Percentiles rank a stretch among this genome's conserved stretches.
Evolutionary conservation across 1,140 invertebrate genomes (phyloP).

Genomic region (Drosophila cardini): DNA sequence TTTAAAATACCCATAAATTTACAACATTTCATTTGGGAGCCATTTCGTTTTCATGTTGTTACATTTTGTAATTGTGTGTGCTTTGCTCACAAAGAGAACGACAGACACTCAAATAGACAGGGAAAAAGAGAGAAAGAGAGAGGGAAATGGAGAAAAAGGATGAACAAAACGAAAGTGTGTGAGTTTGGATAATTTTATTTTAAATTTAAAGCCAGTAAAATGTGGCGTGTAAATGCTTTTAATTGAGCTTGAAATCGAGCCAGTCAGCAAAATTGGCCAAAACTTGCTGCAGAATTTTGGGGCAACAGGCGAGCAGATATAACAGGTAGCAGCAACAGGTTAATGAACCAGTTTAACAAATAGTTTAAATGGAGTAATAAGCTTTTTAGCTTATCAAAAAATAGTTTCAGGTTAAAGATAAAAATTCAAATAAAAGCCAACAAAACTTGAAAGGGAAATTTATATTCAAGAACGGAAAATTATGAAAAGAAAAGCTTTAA

Average conservation of each 20-base stretch:
- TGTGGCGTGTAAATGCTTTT: conserved; percentile 77
- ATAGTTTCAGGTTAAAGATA: no score
- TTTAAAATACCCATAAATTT: conserved; percentile 85
- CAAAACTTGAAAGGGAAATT: neutral
- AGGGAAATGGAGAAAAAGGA: neutral
- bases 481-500: no score
- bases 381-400: neutral
- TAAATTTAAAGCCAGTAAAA: conserved; percentile 74
- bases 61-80: conserved; percentile 81
- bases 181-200: conserved; percentile 37
- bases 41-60: conserved; percentile 83
- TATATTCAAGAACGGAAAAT: neutral
- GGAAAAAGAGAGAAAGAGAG: neutral
- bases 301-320: neutral
- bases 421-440: neutral
- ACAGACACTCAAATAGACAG: neutral
- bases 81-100: conserved; percentile 9
- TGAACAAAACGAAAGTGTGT: conserved; percentile 32
- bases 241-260: conserved; percentile 76
- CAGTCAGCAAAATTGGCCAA: conserved; percentile 66
- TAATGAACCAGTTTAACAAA: neutral
- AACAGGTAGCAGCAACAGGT: conserved; percentile 45
- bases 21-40: conserved; percentile 84
- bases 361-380: neutral
- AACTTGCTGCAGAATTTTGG: conserved; percentile 32